Evolutionary conservation across 2,888 invertebrate species (phyloP).

Genomic region (Rotaria magnacalcarata): DNA sequence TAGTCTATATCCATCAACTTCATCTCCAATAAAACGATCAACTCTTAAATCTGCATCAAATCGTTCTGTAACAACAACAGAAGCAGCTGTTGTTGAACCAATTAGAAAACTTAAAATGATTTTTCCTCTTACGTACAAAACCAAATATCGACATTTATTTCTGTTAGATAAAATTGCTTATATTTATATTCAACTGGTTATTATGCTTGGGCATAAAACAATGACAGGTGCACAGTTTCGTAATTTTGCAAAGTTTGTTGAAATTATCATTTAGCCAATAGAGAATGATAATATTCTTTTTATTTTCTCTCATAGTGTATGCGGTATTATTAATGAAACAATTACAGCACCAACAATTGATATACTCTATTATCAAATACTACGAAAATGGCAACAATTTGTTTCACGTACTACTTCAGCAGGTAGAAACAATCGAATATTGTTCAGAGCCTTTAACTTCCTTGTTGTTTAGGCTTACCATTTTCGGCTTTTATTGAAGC

Average conservation of each 20-base stretch:
- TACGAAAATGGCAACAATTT: constrained; percentile 37
- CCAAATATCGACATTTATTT: constrained; percentile 1
- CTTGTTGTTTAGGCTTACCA: not conserved
- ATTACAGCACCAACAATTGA: not conserved
- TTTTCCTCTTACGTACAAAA: not conserved
- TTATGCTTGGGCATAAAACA: not conserved
- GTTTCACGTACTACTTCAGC: not conserved
- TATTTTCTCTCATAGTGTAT: not conserved
- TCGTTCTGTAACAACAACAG: not conserved
- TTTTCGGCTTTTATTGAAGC: not conserved
- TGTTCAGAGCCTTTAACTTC: no score
- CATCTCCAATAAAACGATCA: not conserved
- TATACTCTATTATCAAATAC: constrained; percentile 20
- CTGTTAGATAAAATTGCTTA: constrained; percentile 28
- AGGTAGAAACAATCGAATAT: not conserved
- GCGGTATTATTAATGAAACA: constrained; percentile 15
- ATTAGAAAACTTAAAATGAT: not conserved
- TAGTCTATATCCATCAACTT: not conserved
- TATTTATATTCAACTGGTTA: constrained; percentile 3
- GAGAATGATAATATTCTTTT: not conserved
- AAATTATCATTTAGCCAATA: not conserved
- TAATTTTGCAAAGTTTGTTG: not conserved
- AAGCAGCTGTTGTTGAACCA: not conserved
- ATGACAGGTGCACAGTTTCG: not conserved
- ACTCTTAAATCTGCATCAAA: not conserved